These are phyloP conservation scores for Cataglyphis rosenhaueri DNA, from an alignment of 2,888 invertebrate species.

Conservation along the genomic window DNA sequence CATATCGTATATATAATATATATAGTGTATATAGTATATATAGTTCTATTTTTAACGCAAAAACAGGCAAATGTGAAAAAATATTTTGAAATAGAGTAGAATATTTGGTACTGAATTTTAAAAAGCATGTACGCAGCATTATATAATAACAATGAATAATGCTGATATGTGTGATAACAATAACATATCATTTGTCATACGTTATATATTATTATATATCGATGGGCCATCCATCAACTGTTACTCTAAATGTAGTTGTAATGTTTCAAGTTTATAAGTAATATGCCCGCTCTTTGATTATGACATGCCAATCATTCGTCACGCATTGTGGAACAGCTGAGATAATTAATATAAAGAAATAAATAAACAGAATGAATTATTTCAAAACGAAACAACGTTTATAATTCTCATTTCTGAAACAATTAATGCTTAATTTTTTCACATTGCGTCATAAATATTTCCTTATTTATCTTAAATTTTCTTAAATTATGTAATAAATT, in stretches of 20 bases:
- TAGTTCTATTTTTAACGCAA: background rate
- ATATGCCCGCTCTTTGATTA: conserved; percentile 38
- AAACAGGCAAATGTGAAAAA: background rate
- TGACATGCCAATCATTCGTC: conserved; percentile 1
- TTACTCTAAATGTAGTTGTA: conserved; percentile 63
- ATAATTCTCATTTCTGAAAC: background rate
- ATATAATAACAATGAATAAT: conserved; percentile 64
- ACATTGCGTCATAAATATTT: background rate
- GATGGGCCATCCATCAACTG: conserved; percentile 58
- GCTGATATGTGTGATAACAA: conserved; percentile 62
- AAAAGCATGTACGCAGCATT: conserved; percentile 38
- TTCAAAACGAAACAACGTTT: background rate
- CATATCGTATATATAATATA: too few species aligned
- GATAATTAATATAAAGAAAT: conserved; percentile 17
- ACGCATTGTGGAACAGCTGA: background rate
- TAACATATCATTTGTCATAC: conserved; percentile 69
- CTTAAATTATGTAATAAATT: background rate
- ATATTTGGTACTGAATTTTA: conserved; percentile 56
- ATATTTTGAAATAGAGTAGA: background rate
- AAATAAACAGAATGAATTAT: background rate
- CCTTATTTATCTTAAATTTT: background rate
- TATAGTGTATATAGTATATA: too few species aligned
- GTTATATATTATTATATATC: conserved; percentile 48
- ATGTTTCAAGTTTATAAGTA: conserved; percentile 68
- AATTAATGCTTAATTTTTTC: background rate